phyloP scores from a whole-genome alignment of 2,888 invertebrate genomes.

The Cantharis lateralis region DNA sequence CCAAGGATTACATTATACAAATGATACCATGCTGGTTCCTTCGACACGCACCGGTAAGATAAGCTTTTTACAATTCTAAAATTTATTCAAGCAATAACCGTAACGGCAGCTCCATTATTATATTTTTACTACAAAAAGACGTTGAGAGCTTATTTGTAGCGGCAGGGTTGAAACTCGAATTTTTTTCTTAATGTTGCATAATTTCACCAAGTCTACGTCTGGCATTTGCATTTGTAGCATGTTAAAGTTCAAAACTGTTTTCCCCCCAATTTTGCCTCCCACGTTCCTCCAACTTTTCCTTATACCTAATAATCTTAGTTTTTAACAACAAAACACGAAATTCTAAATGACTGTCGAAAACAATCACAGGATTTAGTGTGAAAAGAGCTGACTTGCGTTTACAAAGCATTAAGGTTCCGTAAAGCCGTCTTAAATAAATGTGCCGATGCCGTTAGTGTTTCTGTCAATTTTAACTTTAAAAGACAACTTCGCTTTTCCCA shows the following conservation, averaged over 20 bases:
- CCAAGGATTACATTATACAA: slow-evolving; percentile 18
- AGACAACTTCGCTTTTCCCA: background rate
- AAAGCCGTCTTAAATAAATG: background rate
- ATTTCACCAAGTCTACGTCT: background rate
- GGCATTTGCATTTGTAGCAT: background rate
- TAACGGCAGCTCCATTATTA: background rate
- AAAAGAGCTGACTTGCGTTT: background rate
- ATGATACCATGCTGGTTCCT: slow-evolving; percentile 20
- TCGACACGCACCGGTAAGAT: slow-evolving; percentile 17
- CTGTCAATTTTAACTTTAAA: background rate
- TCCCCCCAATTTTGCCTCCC: background rate
- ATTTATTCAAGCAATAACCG: background rate
- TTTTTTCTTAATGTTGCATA: background rate
- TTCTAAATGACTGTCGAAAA: background rate
- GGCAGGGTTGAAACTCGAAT: background rate
- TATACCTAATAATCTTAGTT: background rate
- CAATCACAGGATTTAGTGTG: background rate
- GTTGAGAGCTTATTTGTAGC: background rate
- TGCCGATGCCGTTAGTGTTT: background rate
- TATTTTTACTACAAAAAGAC: background rate
- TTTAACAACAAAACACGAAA: background rate
- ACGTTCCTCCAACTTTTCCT: background rate
- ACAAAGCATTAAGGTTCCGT: background rate
- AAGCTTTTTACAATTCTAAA: background rate
- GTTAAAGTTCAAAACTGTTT: background rate